Evolutionary conservation across 2,888 invertebrate species (phyloP), one percentile per base, ranked within the genome.

Genomic region (Dendrolimus houi): DNA sequence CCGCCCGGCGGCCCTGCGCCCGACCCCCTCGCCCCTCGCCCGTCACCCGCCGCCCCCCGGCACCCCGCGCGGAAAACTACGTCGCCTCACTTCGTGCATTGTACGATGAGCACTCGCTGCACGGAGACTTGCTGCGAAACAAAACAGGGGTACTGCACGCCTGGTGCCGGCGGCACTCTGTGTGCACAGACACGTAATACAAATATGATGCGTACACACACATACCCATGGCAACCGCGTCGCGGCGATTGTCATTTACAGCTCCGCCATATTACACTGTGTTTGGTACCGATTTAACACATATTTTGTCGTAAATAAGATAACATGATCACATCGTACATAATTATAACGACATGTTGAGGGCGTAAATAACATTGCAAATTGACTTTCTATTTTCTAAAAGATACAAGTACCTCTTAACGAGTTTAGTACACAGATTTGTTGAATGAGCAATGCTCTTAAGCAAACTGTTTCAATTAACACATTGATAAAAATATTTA

Each of bases 1-100:
- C 77, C 77, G 75, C 78, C 74, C 74, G 69, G 64, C 69, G 63
- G 66, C 66, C 65, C 62, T 66, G 58, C 63, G 60, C 62, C 60
- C 64, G 69, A 57, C 65, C 57, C 60, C 58, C 63, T 55, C 64
- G 59, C 66, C 62, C 70, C 65, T 54, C 68, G 62, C 66, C 62
- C 64, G 63, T 64, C 62, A 57, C 60, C 62, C 62, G 60, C 61
- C 59, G 58, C 63, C 57, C 63, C 53, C 56, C 63, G 56, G 54
- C 42, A 54, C 62, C 59, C 62, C 54, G 53, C 12, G 9, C 56
- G 63, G 62, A 60, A 63, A 61, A 60, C 63, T 56, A 60, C 63
- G 58, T 54, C 58, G 61, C 63, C 61, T 59, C 62, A 67, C 57
- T 60, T 14, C 53, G 47, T 9, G 12, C 47, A 47, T 47, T 47